Conservation (phyloP, 2,797 vertebrate genomes). For the Aselliscus stoliczkanus region DNA sequence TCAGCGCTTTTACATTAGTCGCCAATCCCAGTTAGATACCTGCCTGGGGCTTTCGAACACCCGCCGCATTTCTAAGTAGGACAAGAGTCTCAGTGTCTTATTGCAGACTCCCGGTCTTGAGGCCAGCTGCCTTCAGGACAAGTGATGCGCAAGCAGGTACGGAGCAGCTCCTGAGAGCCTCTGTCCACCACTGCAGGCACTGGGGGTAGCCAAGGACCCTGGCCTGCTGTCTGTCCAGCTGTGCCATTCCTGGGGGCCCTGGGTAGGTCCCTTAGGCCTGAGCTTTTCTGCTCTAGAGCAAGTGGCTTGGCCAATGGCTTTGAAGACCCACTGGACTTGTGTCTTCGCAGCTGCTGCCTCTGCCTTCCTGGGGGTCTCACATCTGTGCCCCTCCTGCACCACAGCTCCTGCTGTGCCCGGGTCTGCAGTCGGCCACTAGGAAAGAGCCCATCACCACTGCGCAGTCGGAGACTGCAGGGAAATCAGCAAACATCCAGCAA, state of each 20-base stretch:
- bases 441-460: neutral
- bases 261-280: neutral
- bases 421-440: no score
- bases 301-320: neutral
- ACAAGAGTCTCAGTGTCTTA: neutral
- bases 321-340: neutral
- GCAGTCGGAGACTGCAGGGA: neutral
- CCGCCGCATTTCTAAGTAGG: neutral
- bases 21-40: neutral
- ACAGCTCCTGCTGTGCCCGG: neutral
- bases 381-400: neutral
- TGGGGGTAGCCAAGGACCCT: no score
- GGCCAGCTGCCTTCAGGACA: neutral
- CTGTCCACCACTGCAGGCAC: neutral
- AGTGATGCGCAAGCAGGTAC: neutral
- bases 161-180: neutral
- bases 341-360: neutral
- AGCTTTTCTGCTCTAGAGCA: neutral
- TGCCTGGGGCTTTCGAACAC: neutral
- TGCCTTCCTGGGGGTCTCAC: neutral
- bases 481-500: neutral
- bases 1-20: neutral
- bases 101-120: neutral
- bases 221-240: neutral
- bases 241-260: neutral